Conservation (phyloP, 2,797 vertebrate species). For the Spheniscus humboldti region DNA sequence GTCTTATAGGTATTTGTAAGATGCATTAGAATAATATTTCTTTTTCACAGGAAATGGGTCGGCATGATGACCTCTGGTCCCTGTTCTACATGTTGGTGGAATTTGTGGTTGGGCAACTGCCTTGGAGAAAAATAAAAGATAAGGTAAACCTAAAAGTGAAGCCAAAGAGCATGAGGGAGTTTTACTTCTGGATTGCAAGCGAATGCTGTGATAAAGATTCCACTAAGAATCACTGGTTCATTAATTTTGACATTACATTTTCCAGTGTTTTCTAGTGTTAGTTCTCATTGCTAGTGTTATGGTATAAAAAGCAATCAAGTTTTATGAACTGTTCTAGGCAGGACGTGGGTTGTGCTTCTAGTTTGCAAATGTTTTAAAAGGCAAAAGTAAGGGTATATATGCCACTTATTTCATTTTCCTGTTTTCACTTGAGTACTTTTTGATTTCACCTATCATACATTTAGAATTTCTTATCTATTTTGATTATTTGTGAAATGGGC, state of each 20-base stretch:
- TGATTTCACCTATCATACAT: not conserved
- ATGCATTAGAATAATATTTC: slow-evolving; percentile 32
- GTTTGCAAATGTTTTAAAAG: not conserved
- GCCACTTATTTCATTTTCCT: not conserved
- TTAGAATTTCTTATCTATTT: not conserved
- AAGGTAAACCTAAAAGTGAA: slow-evolving; percentile 80
- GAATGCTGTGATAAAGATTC: not conserved
- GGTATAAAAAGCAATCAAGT: not conserved
- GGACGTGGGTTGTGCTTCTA: not conserved
- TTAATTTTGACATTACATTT: not conserved
- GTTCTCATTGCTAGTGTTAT: not conserved
- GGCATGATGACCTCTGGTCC: slow-evolving; percentile 98
- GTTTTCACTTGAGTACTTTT: not conserved
- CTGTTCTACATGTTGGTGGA: slow-evolving; percentile 99
- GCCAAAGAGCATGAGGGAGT: not conserved
- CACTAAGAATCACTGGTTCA: not conserved
- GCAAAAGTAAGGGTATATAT: not conserved
- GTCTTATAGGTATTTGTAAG: not conserved
- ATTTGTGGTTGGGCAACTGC: slow-evolving; percentile 94
- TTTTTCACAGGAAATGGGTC: slow-evolving; percentile 92
- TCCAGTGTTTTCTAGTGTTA: not conserved
- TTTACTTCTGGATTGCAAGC: not conserved
- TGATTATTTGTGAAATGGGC: not conserved
- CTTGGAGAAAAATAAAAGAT: slow-evolving; percentile 99
- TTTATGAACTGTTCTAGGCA: not conserved